These are phyloP conservation scores for Emesis furor DNA, from an alignment of 2,888 invertebrate species.

Conservation along the genomic window DNA sequence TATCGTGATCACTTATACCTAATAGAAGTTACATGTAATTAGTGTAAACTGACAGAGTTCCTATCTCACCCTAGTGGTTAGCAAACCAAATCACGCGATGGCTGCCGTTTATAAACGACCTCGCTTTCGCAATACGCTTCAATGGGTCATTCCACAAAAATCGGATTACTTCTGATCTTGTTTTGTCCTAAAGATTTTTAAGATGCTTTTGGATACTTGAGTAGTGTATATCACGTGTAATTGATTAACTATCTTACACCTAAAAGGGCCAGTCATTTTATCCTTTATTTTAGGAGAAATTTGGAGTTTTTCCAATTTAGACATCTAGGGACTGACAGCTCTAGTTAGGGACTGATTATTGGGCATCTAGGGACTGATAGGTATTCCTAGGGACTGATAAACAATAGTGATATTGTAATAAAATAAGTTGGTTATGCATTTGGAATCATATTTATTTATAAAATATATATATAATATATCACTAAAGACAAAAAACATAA, in stretches of 20 bases:
- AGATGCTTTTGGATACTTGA: conserved; percentile 2
- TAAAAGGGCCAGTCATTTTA: conserved; percentile 6
- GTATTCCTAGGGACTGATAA: background rate
- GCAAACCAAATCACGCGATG: conserved; percentile 17
- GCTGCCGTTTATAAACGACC: background rate
- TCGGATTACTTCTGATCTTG: background rate
- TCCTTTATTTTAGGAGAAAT: conserved; percentile 6
- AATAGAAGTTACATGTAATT: background rate
- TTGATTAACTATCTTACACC: background rate
- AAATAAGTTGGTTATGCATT: background rate
- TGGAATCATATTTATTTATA: background rate
- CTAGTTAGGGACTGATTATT: conserved; percentile 9
- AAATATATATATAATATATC: background rate
- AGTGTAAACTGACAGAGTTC: background rate
- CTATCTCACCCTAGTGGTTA: background rate
- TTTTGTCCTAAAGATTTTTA: background rate
- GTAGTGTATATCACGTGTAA: background rate
- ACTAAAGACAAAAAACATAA: background rate
- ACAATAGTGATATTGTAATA: background rate
- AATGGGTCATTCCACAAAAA: background rate
- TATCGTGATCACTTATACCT: background rate
- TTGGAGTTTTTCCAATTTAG: conserved; percentile 1
- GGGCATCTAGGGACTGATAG: background rate
- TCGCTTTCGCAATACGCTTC: conserved; percentile 6
- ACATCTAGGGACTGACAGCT: background rate